Percentiles rank a stretch among this genome's conserved stretches.
Conservation (phyloP, 2,113 vertebrate genomes). For the Gambusia holbrooki region DNA sequence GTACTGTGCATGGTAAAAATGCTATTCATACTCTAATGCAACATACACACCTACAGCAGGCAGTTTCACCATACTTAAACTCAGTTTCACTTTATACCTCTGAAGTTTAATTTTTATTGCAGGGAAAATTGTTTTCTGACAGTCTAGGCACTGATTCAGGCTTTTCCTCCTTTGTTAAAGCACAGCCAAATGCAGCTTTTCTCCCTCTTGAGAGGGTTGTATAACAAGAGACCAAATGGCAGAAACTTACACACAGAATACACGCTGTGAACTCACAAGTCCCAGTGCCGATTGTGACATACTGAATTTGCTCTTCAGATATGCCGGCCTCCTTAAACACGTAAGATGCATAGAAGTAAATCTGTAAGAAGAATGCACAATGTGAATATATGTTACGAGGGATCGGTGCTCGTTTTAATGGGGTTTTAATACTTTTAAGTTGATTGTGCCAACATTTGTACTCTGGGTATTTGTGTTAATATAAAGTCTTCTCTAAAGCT, state of each 20-base stretch:
- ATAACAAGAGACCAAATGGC: slow-evolving; percentile 30
- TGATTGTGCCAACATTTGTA: slow-evolving; percentile 51
- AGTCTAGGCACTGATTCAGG: too few species aligned
- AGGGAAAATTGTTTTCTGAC: too few species aligned
- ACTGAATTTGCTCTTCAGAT: slow-evolving; percentile 82
- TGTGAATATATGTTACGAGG: slow-evolving; percentile 8
- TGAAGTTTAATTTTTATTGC: too few species aligned
- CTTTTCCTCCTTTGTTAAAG: neutral
- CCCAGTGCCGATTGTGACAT: slow-evolving; percentile 86
- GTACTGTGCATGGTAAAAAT: too few species aligned
- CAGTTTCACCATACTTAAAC: neutral
- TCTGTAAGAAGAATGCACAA: slow-evolving; percentile 73
- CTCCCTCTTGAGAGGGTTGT: slow-evolving; percentile 33
- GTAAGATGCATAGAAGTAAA: slow-evolving; percentile 89
- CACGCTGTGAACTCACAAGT: slow-evolving; percentile 86
- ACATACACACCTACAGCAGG: too few species aligned
- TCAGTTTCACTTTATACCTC: too few species aligned
- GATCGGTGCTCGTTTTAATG: slow-evolving; percentile 9
- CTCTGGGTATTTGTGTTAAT: slow-evolving; percentile 50
- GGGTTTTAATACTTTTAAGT: slow-evolving; percentile 44
- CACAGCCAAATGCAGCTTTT: too few species aligned
- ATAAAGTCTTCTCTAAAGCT: slow-evolving; percentile 32
- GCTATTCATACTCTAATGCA: too few species aligned
- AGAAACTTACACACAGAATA: slow-evolving; percentile 86
- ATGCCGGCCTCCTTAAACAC: slow-evolving; percentile 88